Percentiles rank a stretch among this genome's conserved stretches.
These are phyloP conservation scores for Drosophila sp. DNA, from an alignment of 1,140 invertebrate species.

Conservation along the genomic window DNA sequence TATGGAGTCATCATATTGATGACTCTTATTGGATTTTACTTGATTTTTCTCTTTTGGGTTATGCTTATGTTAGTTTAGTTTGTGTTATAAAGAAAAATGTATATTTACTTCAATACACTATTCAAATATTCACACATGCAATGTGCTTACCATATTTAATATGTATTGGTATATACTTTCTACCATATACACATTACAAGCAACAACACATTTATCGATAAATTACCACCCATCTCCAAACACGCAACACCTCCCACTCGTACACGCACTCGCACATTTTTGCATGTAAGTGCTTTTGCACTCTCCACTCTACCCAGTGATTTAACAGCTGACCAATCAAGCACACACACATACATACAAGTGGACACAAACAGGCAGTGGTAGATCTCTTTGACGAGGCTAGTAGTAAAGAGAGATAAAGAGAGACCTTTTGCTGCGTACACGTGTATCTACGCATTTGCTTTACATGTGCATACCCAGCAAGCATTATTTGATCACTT, in stretches of 20 bases:
- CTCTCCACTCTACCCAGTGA: background rate
- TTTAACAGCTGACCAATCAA: slow-evolving; percentile 10
- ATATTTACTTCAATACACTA: too few relatives aligned
- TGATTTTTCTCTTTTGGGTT: slow-evolving; percentile 32
- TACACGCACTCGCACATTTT: background rate
- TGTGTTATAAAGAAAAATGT: too few relatives aligned
- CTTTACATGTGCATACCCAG: background rate
- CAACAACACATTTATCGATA: slow-evolving; percentile 2
- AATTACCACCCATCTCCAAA: slow-evolving; percentile 2
- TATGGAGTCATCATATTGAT: slow-evolving; percentile 36
- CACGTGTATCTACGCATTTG: slow-evolving; percentile 15
- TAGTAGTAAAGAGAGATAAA: background rate
- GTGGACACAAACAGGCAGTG: background rate
- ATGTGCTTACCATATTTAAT: too few relatives aligned
- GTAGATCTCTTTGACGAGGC: background rate
- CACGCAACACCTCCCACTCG: background rate
- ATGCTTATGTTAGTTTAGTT: too few relatives aligned
- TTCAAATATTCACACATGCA: too few relatives aligned
- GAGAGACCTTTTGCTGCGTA: slow-evolving; percentile 10
- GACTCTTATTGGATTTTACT: slow-evolving; percentile 20
- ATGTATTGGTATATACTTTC: background rate
- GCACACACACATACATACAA: slow-evolving; percentile 5
- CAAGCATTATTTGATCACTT: too few relatives aligned
- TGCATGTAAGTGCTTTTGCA: background rate
- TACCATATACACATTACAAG: too few relatives aligned